Conservation (phyloP, 2,888 invertebrate species). For the Tryphoninae sp. region DNA sequence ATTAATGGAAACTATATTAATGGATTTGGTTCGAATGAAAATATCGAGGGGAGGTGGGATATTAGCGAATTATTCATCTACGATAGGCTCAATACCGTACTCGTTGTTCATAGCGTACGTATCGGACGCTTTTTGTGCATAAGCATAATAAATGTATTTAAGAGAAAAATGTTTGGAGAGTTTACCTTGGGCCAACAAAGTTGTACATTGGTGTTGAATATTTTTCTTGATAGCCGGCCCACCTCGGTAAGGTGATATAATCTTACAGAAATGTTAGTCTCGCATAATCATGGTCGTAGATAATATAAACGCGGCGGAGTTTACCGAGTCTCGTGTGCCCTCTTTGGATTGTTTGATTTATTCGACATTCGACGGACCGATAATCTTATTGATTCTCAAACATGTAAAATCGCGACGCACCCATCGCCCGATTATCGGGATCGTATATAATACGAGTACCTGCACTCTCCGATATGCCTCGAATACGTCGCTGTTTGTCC, state of each 20-base stretch:
- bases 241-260: slow-evolving; percentile 12
- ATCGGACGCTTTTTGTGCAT: too few species aligned
- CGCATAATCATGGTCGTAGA: slow-evolving; percentile 55
- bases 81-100: too few species aligned
- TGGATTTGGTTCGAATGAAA: too few species aligned
- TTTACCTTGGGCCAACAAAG: not conserved
- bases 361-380: slow-evolving; percentile 70
- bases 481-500: slow-evolving; percentile 58
- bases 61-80: too few species aligned
- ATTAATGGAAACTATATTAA: too few species aligned
- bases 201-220: slow-evolving; percentile 7
- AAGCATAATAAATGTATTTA: not conserved
- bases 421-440: slow-evolving; percentile 58
- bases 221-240: slow-evolving; percentile 6
- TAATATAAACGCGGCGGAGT: slow-evolving; percentile 52
- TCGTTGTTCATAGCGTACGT: too few species aligned
- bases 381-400: slow-evolving; percentile 75
- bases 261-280: slow-evolving; percentile 39
- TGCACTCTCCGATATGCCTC: slow-evolving; percentile 42
- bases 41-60: too few species aligned
- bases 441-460: slow-evolving; percentile 44
- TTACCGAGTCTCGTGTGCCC: slow-evolving; percentile 51
- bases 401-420: slow-evolving; percentile 63
- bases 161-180: not conserved
- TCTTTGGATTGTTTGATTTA: slow-evolving; percentile 74